A percentile compares a stretch with the other conserved stretches of the same genome.
These are phyloP conservation scores for Hycleus cichorii DNA, from an alignment of 1,140 invertebrate genomes.

Conservation along the genomic window DNA sequence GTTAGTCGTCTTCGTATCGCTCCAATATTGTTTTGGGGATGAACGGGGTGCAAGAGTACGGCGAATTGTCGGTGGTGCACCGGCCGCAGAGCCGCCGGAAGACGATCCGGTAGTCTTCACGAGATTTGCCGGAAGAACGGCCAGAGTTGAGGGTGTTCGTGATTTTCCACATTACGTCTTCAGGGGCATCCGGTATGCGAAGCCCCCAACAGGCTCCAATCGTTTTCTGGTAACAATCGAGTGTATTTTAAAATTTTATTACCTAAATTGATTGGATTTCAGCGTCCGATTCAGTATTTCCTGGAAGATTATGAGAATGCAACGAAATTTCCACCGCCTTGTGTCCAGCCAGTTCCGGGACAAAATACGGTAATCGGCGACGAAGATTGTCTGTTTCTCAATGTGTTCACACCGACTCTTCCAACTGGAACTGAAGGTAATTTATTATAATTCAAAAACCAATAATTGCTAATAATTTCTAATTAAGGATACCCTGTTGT, in stretches of 20 bases:
- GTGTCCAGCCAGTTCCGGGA: conserved; percentile 47
- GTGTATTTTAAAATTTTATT: neutral
- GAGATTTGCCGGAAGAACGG: conserved; percentile 45
- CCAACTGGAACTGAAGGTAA: conserved; percentile 45
- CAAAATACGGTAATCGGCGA: conserved; percentile 44
- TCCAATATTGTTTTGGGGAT: neutral
- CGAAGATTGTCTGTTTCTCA: conserved; percentile 76
- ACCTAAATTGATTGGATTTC: neutral
- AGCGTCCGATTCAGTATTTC: conserved; percentile 45
- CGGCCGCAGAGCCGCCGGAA: conserved; percentile 48
- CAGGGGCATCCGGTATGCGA: conserved; percentile 64
- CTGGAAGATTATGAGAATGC: conserved; percentile 50
- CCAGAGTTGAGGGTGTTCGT: conserved; percentile 45
- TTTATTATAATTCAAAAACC: neutral
- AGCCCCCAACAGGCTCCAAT: conserved; percentile 55
- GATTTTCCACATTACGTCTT: conserved; percentile 51
- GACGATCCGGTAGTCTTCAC: conserved; percentile 55
- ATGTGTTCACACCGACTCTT: conserved; percentile 66
- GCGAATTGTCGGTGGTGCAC: conserved; percentile 51
- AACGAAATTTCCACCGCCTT: conserved; percentile 46
- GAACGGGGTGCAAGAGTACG: conserved; percentile 37
- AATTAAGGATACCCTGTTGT: conserved; percentile 48
- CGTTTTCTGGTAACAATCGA: conserved; percentile 53
- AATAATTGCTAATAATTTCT: neutral
- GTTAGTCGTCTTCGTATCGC: neutral